Evolutionary conservation across 2,888 invertebrate species (phyloP).

Genomic region (Orthosia incerta): DNA sequence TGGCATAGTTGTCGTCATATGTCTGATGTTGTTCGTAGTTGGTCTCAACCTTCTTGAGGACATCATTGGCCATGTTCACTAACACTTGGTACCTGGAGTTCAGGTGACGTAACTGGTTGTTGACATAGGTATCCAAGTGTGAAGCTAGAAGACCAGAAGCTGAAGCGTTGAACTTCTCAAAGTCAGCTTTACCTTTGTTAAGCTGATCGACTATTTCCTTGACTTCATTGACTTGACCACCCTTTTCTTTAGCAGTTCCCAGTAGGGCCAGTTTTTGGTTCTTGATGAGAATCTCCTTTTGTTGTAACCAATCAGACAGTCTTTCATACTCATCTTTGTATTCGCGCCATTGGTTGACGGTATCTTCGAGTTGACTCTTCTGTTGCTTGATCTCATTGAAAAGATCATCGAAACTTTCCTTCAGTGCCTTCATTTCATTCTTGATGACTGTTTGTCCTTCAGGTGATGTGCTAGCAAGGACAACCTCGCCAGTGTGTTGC

Average conservation of each 20-base stretch:
- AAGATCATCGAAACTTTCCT: conserved; percentile 95
- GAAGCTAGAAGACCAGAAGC: conserved; percentile 95
- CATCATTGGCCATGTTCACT: conserved; percentile 96
- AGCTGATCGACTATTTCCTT: conserved; percentile 94
- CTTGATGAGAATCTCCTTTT: conserved; percentile 97
- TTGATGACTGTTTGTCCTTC: conserved; percentile 95
- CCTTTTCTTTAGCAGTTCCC: conserved; percentile 95
- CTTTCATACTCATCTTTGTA: conserved; percentile 98
- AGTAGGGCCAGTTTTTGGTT: conserved; percentile 96
- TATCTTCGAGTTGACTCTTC: conserved; percentile 95
- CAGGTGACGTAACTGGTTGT: conserved; percentile 95
- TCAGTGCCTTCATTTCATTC: conserved; percentile 96
- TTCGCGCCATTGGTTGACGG: conserved; percentile 96
- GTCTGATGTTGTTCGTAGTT: conserved; percentile 96
- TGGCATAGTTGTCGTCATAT: conserved; percentile 94
- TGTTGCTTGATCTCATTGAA: conserved; percentile 97
- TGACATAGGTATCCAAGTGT: conserved; percentile 96
- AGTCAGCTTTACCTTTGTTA: conserved; percentile 94
- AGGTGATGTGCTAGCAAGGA: conserved; percentile 95
- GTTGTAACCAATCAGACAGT: conserved; percentile 97
- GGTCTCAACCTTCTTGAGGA: conserved; percentile 97
- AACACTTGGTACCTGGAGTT: conserved; percentile 97
- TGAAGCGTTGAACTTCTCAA: conserved; percentile 95
- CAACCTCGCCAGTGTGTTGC: conserved; percentile 96
- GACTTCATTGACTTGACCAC: conserved; percentile 95